These are phyloP conservation scores for Pseudococcus longispinus DNA, from an alignment of 2,888 invertebrate genomes.

Conservation along the genomic window DNA sequence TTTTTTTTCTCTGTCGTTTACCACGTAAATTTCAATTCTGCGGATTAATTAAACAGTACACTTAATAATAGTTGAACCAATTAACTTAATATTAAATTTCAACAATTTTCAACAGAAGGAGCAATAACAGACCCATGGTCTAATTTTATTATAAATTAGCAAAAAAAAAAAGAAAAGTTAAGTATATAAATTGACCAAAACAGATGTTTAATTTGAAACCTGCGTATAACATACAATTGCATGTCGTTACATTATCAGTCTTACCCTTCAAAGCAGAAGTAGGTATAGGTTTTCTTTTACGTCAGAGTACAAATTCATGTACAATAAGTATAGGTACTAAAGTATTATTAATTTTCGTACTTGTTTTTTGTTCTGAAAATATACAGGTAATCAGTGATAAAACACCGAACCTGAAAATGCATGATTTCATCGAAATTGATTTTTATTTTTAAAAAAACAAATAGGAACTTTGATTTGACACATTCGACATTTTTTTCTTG, in stretches of 20 bases:
- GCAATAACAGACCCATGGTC: slow-evolving; percentile 17
- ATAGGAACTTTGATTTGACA: slow-evolving; percentile 24
- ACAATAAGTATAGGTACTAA: not conserved
- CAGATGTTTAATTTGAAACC: slow-evolving; percentile 41
- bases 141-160: not conserved
- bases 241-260: slow-evolving; percentile 27
- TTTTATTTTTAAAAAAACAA: not conserved
- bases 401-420: not conserved
- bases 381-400: not conserved
- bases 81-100: not conserved
- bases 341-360: not conserved
- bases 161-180: not conserved
- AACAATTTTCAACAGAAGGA: not conserved
- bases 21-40: not conserved
- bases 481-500: not conserved
- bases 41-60: not conserved
- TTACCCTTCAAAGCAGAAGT: slow-evolving; percentile 35
- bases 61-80: not conserved
- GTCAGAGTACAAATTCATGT: not conserved
- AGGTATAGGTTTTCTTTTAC: not conserved
- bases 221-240: slow-evolving; percentile 25
- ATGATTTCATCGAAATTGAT: not conserved
- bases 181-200: slow-evolving; percentile 25
- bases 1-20: not conserved
- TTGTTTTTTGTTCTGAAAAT: not conserved